Evolutionary conservation across 2,113 vertebrate species (phyloP).

Genomic region (Neotragus moschatus): DNA sequence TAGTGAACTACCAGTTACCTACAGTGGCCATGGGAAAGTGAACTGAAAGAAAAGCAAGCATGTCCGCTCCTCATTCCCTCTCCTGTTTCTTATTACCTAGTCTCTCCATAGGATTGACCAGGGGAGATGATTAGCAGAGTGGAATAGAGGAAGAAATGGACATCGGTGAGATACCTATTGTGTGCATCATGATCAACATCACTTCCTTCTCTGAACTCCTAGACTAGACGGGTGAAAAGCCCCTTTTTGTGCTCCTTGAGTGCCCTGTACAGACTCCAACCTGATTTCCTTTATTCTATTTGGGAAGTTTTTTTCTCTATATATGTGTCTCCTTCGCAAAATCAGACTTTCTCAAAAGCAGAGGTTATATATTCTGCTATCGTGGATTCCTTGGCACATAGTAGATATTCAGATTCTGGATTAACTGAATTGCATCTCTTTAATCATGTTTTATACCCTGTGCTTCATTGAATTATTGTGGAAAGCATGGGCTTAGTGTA

Average conservation of each 20-base stretch:
- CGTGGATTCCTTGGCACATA: not conserved
- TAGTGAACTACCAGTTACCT: not conserved
- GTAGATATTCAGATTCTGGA: not conserved
- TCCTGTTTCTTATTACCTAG: not conserved
- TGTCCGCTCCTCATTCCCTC: not conserved
- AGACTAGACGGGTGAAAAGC: not conserved
- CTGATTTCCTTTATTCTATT: not conserved
- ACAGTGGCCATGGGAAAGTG: not conserved
- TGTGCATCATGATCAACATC: not conserved
- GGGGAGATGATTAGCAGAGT: not conserved
- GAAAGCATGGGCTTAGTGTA: not conserved
- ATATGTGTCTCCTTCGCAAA: not conserved
- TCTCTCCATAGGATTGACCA: not conserved
- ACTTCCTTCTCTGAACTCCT: not conserved
- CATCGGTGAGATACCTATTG: rapidly evolving
- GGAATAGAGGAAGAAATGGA: not conserved
- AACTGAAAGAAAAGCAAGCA: not conserved
- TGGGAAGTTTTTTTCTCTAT: not conserved
- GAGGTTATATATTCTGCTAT: not conserved
- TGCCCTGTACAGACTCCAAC: not conserved
- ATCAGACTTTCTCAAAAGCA: not conserved
- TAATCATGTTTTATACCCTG: not conserved
- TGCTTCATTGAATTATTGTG: not conserved
- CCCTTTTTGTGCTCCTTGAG: not conserved
- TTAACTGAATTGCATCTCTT: not conserved